phyloP scores from a whole-genome alignment of 1,140 invertebrate species.

The Meloidogyne chitwoodi region DNA sequence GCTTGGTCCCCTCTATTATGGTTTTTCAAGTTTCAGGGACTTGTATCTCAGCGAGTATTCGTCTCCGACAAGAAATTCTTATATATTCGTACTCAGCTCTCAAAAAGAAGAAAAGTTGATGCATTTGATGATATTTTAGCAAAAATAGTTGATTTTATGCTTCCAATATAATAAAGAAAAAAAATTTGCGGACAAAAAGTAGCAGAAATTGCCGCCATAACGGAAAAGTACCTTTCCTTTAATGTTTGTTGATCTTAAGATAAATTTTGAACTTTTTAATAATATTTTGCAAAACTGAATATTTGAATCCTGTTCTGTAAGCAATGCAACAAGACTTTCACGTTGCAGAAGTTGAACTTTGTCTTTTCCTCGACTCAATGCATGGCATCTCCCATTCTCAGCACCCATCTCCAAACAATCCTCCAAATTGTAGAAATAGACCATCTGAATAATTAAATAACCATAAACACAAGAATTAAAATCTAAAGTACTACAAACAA shows the following conservation, averaged over 20 bases:
- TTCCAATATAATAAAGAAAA: no score
- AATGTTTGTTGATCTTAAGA: conserved; percentile 7
- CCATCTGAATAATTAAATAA: conserved; percentile 40
- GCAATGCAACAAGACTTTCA: conserved; percentile 41
- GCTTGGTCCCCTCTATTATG: no score
- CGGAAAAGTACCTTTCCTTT: no score
- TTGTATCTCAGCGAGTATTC: no score
- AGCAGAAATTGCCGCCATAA: no score
- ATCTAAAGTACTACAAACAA: neutral
- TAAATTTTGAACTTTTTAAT: conserved; percentile 22
- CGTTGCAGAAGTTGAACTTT: conserved; percentile 47
- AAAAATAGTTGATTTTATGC: no score
- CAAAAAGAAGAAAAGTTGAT: no score
- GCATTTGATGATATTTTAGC: no score
- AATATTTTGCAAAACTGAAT: neutral
- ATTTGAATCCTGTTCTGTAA: conserved; percentile 39
- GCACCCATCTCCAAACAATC: conserved; percentile 43
- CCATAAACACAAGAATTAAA: neutral
- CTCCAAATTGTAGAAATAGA: conserved; percentile 55
- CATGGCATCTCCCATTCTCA: conserved; percentile 46
- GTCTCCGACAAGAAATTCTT: no score
- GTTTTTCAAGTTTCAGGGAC: no score
- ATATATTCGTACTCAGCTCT: no score
- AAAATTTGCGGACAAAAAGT: no score
- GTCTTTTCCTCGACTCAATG: conserved; percentile 40